Evolutionary conservation across 2,113 vertebrate species (phyloP).

Genomic region (Phaethornis superciliosus): DNA sequence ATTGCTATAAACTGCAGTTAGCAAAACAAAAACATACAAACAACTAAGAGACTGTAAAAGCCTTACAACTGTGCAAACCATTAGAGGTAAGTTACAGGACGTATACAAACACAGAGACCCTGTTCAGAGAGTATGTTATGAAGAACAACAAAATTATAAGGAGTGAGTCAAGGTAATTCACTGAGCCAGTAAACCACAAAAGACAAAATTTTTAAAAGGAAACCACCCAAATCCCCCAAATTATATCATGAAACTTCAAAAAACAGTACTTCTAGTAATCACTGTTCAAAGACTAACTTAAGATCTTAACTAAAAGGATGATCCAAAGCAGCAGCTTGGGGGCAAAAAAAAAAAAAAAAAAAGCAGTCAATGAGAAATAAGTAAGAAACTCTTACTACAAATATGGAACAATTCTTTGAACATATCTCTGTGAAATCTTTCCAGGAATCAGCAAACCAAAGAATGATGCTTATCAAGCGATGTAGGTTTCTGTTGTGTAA

Average conservation of each 20-base stretch:
- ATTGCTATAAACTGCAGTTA: not conserved
- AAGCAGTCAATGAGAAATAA: not conserved
- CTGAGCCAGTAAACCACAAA: not conserved
- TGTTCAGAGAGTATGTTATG: not conserved
- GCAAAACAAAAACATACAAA: not conserved
- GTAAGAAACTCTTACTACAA: not conserved
- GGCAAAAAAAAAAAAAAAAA: no score
- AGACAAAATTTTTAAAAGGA: not conserved
- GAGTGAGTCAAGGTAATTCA: not conserved
- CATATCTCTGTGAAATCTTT: not conserved
- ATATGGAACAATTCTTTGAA: not conserved
- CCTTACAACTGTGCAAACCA: not conserved
- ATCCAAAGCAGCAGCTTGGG: not conserved
- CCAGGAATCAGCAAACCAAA: not conserved
- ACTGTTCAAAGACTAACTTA: not conserved
- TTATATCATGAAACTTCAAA: not conserved
- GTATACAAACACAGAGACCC: not conserved
- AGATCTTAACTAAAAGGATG: not conserved
- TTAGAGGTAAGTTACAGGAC: not conserved
- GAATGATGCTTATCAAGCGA: not conserved
- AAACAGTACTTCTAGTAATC: not conserved
- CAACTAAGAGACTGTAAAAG: not conserved
- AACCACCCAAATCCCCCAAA: not conserved
- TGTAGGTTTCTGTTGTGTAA: not conserved
- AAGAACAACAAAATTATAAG: not conserved